Conservation (phyloP, 1,140 invertebrate genomes). For the Procambarus clarkii region DNA sequence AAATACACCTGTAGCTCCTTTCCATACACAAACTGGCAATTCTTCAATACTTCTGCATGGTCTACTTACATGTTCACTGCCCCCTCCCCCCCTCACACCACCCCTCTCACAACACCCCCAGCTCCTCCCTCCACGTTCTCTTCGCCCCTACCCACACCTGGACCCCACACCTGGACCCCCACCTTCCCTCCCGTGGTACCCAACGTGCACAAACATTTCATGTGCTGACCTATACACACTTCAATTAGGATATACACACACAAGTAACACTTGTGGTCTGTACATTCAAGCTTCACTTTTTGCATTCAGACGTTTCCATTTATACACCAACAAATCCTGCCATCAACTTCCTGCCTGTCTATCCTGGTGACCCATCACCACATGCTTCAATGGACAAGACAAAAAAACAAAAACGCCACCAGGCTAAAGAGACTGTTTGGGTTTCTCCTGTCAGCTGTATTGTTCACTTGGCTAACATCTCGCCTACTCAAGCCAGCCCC, state of each 20-base stretch:
- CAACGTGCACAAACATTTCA: too few relatives aligned
- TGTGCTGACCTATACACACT: too few relatives aligned
- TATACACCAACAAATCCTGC: too few relatives aligned
- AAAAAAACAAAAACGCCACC: conserved; percentile 55
- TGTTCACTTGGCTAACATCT: conserved; percentile 36
- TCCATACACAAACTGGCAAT: too few relatives aligned
- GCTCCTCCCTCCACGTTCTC: background rate
- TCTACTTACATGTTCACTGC: too few relatives aligned
- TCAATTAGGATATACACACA: too few relatives aligned
- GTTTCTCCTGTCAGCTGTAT: conserved; percentile 40
- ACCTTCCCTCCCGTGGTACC: background rate
- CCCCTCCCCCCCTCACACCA: background rate
- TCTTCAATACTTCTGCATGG: background rate
- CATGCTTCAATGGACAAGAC: conserved; percentile 47
- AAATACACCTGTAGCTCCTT: too few relatives aligned
- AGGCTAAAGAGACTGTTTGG: conserved; percentile 27
- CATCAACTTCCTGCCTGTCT: background rate
- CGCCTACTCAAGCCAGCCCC: conserved; percentile 13
- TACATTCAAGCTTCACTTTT: background rate
- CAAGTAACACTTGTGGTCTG: too few relatives aligned
- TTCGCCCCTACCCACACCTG: background rate
- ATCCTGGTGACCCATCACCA: background rate
- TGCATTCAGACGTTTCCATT: background rate
- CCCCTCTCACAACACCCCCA: too few relatives aligned
- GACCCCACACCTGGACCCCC: background rate